phyloP scores from a whole-genome alignment of 92 coral and sea anemone species.

The Pocillopora meandrina region DNA sequence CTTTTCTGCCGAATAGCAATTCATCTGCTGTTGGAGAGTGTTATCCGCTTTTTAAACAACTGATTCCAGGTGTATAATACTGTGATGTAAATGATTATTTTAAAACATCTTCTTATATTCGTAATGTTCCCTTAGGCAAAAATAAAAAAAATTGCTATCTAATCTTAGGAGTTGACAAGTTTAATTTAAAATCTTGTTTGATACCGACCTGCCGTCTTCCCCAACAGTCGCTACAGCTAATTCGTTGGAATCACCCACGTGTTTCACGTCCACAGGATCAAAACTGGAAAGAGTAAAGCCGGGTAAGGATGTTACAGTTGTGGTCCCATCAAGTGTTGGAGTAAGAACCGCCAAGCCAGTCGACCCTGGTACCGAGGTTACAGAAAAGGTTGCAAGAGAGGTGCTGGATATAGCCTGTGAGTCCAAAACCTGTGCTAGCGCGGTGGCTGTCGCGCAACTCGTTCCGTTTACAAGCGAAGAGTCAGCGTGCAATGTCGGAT shows the following conservation, averaged over 20 bases:
- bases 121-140: too few species aligned
- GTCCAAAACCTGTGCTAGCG: conserved; percentile 80
- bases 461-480: conserved; percentile 64
- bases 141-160: too few species aligned
- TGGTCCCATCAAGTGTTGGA: conserved; percentile 74
- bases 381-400: conserved; percentile 67
- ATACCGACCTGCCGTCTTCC: conserved; percentile 82
- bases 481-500: conserved; percentile 59
- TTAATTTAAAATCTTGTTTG: too few species aligned
- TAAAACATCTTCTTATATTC: too few species aligned
- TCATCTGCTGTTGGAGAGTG: too few species aligned
- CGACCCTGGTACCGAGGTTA: conserved; percentile 49
- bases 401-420: conserved; percentile 65
- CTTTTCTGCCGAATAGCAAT: too few species aligned
- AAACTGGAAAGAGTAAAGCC: conserved; percentile 82
- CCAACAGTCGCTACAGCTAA: conserved; percentile 84
- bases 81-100: too few species aligned
- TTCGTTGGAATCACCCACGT: conserved; percentile 56
- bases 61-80: too few species aligned
- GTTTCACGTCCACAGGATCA: conserved; percentile 82
- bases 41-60: too few species aligned
- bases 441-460: conserved; percentile 66
- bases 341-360: conserved; percentile 72
- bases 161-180: too few species aligned
- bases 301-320: conserved; percentile 83